Percentiles rank a stretch among this genome's conserved stretches.
These are phyloP conservation scores for Dolichotis patagonum DNA, from an alignment of 2,113 vertebrate genomes.

Conservation along the genomic window DNA sequence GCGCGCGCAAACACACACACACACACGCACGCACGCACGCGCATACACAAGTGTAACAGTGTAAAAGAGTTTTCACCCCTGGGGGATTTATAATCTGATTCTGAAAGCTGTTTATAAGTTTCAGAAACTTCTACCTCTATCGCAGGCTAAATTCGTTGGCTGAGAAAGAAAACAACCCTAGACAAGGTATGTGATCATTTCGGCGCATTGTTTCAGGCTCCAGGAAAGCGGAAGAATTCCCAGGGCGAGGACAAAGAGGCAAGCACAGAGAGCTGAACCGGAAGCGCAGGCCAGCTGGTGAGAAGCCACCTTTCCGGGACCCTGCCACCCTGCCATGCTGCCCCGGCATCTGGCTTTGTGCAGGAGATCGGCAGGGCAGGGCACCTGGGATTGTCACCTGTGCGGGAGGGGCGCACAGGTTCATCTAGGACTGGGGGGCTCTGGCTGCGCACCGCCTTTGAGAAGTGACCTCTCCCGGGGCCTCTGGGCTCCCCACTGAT, in stretches of 20 bases:
- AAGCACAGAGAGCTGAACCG: background rate
- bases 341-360: too few species aligned
- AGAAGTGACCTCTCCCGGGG: background rate
- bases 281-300: background rate
- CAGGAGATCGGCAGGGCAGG: background rate
- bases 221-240: background rate
- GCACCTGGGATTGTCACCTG: background rate
- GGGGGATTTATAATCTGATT: background rate
- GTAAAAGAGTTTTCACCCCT: background rate
- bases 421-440: background rate
- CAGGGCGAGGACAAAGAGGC: background rate
- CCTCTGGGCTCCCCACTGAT: background rate
- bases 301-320: too few species aligned
- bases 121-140: background rate
- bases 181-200: background rate
- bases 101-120: background rate
- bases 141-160: background rate
- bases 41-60: background rate
- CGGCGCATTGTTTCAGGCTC: background rate
- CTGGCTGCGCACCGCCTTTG: background rate
- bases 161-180: background rate
- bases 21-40: background rate
- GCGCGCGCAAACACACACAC: too few species aligned
- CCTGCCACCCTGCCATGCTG: too few species aligned
- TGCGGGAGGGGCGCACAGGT: background rate